Base-by-base conservation (phyloP, 2,888 invertebrate species). In the Philopedon plagiatum region DNA sequence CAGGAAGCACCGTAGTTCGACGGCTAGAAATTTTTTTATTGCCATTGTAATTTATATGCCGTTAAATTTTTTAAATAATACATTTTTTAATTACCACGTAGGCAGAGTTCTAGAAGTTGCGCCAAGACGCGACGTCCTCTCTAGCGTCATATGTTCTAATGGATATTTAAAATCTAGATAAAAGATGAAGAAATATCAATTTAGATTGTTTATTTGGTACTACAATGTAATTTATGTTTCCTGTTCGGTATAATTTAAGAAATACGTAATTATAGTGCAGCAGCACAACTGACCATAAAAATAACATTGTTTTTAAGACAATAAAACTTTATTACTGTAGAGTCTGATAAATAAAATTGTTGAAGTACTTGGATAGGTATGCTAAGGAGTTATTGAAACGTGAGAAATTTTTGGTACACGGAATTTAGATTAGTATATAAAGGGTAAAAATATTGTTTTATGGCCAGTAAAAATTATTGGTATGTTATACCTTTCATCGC, bases 221-320 rank as follows among this genome's bases (percentile, higher is more conserved):
- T 54, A 69, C 61, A 64, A 56, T 15, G 73, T 65, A 69, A 69
- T 73, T 73, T 73, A 73, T 73, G 73, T 73, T 69, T 73, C 73
- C 73, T 73, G 73, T 69, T 69, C 56, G 69, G 61, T 65, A 61
- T 65, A 69, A 64, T 73, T 73, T 73, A 73, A 64, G 68, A 64
- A 69, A 60, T 44, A 54, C 51, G 56, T 73, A 73, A 73, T 73
- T 69, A 73, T 65, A 56, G 73, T 68, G 69, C 61, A 63, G 71
- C 56, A 71, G 54, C 65, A 67, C 68, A 54, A 49, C 51, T 64
- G 69, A 32, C 69, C 65, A 73, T 73, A 73, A 69, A 73, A 73
- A 70, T 65, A 65, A 69, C 65, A 54, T 69, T 65, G 73, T 65
- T 65, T 70, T 69, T 65, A 41, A 65, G 65, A 60, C 58, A 65